These are phyloP conservation scores for Eciton burchellii DNA, from an alignment of 1,140 invertebrate genomes.

Conservation along the genomic window DNA sequence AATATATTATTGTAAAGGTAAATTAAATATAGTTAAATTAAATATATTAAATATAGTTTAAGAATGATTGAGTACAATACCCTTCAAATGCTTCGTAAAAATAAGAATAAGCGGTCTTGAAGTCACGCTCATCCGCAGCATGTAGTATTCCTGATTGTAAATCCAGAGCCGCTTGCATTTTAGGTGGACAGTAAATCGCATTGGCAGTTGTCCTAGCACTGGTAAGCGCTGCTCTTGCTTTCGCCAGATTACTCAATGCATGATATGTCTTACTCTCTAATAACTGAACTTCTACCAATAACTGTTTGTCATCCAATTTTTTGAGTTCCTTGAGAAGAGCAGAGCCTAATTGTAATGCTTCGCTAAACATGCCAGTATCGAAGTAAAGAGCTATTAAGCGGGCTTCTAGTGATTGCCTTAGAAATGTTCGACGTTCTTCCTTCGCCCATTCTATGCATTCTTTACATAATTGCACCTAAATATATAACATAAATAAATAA, in stretches of 20 bases:
- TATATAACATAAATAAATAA: background rate
- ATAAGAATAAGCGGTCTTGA: conserved; percentile 99
- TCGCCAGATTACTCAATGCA: conserved; percentile 97
- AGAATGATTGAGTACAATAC: conserved; percentile 60
- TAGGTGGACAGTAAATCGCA: conserved; percentile 99
- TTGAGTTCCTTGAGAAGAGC: conserved; percentile 97
- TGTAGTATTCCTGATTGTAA: conserved; percentile 99
- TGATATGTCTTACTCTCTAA: conserved; percentile 99
- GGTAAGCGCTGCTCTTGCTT: conserved; percentile 98
- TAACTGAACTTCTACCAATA: conserved; percentile 98
- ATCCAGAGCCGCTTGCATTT: conserved; percentile 98
- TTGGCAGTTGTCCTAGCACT: conserved; percentile 99
- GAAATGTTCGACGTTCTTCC: conserved; percentile 97
- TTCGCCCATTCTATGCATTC: conserved; percentile 99
- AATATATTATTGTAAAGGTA: background rate
- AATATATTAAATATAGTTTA: background rate
- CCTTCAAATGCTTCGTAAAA: conserved; percentile 99
- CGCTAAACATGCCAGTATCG: conserved; percentile 95
- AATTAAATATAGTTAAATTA: too few species aligned
- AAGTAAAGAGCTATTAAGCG: conserved; percentile 97
- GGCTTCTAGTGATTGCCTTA: conserved; percentile 98
- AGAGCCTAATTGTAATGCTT: conserved; percentile 94
- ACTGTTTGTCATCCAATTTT: conserved; percentile 99
- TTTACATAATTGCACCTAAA: conserved; percentile 92
- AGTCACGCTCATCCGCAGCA: conserved; percentile 99